Conservation (phyloP, 2,113 vertebrate genomes). For the Pimephales promelas region DNA sequence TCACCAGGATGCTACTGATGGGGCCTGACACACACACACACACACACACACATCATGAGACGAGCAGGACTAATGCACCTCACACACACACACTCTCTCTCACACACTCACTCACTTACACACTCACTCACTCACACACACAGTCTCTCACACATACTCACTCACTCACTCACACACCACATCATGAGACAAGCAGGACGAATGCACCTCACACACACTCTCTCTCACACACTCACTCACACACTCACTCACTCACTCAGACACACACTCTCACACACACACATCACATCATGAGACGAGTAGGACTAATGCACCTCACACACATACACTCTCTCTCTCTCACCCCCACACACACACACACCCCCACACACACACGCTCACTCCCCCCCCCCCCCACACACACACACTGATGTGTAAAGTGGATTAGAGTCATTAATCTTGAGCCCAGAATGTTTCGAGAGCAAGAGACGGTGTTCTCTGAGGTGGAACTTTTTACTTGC, state of each 20-base stretch:
- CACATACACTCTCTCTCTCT: too few relatives aligned
- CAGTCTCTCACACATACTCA: not conserved
- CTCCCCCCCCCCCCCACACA: not conserved
- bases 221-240: too few relatives aligned
- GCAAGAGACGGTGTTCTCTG: not conserved
- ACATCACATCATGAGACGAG: too few relatives aligned
- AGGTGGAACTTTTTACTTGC: not conserved
- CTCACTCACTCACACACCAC: not conserved
- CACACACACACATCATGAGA: not conserved
- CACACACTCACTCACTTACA: not conserved
- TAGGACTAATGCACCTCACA: too few relatives aligned
- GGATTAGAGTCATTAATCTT: too few relatives aligned
- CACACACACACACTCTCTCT: not conserved
- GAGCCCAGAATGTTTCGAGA: not conserved
- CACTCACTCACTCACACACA: not conserved
- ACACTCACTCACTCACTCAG: too few relatives aligned
- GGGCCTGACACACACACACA: constrained; percentile 77
- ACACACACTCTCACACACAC: too few relatives aligned
- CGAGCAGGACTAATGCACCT: too few relatives aligned
- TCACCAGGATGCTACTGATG: constrained; percentile 93
- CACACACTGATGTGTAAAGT: not conserved
- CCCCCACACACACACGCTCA: not conserved
- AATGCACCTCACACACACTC: too few relatives aligned
- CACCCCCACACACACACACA: too few relatives aligned
- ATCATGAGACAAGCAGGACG: too few relatives aligned